phyloP scores from a whole-genome alignment of 2,113 vertebrate species.

The Piprites chloris region DNA sequence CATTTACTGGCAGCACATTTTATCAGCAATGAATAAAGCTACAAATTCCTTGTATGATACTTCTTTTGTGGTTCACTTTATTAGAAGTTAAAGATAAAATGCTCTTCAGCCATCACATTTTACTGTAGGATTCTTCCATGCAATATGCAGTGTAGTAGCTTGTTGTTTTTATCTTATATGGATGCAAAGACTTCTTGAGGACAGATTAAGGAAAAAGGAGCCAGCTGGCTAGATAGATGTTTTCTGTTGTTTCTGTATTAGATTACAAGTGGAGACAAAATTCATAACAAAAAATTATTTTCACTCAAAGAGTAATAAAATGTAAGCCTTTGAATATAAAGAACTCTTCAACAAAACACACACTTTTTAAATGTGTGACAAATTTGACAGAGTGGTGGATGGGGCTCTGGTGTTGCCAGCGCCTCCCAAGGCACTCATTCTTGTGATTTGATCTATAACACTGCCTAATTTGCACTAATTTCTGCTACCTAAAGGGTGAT shows the following conservation, averaged over 20 bases:
- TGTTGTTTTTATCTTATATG: background rate
- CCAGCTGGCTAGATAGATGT: background rate
- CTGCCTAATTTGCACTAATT: background rate
- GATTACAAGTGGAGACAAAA: background rate
- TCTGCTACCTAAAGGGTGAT: background rate
- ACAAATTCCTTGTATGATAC: background rate
- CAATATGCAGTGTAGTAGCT: background rate
- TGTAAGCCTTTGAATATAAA: background rate
- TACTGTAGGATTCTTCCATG: background rate
- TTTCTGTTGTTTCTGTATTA: background rate
- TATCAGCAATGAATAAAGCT: background rate
- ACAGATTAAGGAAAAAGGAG: background rate
- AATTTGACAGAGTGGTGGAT: background rate
- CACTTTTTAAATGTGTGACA: background rate
- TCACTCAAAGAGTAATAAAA: background rate
- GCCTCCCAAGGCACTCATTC: background rate
- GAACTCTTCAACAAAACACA: background rate
- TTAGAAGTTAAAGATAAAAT: background rate
- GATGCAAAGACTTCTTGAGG: background rate
- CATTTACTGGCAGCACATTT: background rate
- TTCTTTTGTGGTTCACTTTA: background rate
- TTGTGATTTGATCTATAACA: background rate
- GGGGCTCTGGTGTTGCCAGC: background rate
- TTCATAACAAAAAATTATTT: background rate
- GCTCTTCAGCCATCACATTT: background rate